Base-by-base conservation (phyloP, 2,797 vertebrate species). In the Pseudomugil gertrudae region DNA sequence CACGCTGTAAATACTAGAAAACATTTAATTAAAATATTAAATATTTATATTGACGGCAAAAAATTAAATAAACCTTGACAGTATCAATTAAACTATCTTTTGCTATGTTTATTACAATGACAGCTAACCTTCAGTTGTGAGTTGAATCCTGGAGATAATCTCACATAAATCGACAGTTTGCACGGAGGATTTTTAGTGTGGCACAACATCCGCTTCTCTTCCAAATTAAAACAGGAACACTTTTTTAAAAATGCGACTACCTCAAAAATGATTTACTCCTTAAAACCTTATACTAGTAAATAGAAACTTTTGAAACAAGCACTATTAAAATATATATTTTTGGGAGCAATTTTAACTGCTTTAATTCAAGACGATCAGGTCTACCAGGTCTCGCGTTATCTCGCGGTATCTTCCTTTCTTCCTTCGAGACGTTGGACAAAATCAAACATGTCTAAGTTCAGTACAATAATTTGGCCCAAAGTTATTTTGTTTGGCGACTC, bases 401-500 rank as follows among this genome's bases (percentile, higher is more conserved):
- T n/a, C n/a, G n/a, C n/a, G n/a, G n/a, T 59, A 15, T 48, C 8
- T 21, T 52, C n/a, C 48, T 23, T 62, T n/a, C 35, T 30, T 59
- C 29, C 57, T 62, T 14, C 52, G 10, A 13, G 57, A 62, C 43
- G 14, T 13, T 33, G 62, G 19, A 52, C 51, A 24, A 5, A 9
- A 2, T 55, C 14, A 24, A 45, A 1, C 2, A 95, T 95, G 93
- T 93, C 92, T 14, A 89, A 83, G 9, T 32, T 87, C 0, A 91
- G 85, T 73, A 64, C 74, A 21, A 24, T 94, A 2, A 35, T 63
- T 14, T 97, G 95, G 95, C 96, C 96, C 0, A 93, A 94, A 58
- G 77, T 99, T 24, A 10, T 98, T 40, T 94, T 98, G 48, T 96
- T 98, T 66, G 98, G 97, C 3, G 97, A 98, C 85, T 98, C 98